Base-by-base conservation (phyloP, 2,888 invertebrate species). In the Athalia cordata region DNA sequence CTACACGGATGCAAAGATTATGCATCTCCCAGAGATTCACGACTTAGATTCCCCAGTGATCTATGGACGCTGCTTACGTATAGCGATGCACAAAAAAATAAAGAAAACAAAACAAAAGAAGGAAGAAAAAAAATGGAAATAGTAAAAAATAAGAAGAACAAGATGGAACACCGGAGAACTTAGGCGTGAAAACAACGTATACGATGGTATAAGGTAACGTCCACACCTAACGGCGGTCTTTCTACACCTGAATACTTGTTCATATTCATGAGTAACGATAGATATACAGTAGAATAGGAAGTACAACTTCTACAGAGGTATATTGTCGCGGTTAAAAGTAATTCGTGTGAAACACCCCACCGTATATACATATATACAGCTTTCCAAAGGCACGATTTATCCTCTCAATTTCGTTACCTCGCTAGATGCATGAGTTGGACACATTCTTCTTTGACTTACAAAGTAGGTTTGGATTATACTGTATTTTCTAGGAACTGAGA, bases 21-120 rank as follows among this genome's bases (percentile, higher is more conserved):
- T 84, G 85, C 84, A 84, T 84, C 29, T 29, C 85, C 84, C 79
- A 79, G 75, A 87, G 87, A 87, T 87, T 82, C 87, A 85, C 86
- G 86, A 86, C 84, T 80, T 77, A 85, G 87, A 86, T 87, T 86
- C 72, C 77, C 67, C 80, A 78, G 79, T 87, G 86, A 87, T 87
- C 80, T 85, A 86, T 83, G 84, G 84, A 80, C 80, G 76, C 49
- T 74, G 75, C 79, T 80, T 57, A 62, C 76, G 65, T 59, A 55
- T 49, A 80, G 72, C 68, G 65, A 61, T 29, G 52, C 13, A 72
- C 55, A n/a, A 49, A 52, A 29, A 45, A 61, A n/a, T n/a, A n/a
- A 29, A 50, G 61, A 77, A 68, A 55, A 55, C 11, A 59, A 47
- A 45, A 66, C 0, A 66, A 49, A 65, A 9, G n/a, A 65, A 47